phyloP scores from a whole-genome alignment of 2,113 vertebrate species.

The Pelecanus crispus region DNA sequence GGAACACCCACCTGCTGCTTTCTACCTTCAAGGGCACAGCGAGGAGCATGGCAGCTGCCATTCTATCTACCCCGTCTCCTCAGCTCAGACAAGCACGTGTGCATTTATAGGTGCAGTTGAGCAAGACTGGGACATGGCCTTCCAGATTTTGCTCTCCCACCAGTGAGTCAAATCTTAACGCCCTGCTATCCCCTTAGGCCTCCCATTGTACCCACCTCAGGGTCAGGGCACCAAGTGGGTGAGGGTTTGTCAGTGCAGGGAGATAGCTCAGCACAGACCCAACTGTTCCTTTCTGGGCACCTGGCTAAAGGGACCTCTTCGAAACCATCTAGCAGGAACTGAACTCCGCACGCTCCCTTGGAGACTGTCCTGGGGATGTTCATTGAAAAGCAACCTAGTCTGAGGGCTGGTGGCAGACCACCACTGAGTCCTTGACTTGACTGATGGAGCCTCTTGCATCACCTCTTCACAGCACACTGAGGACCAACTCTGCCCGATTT shows the following conservation, averaged over 20 bases:
- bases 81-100: background rate
- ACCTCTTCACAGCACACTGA: background rate
- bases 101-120: background rate
- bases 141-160: background rate
- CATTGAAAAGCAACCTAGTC: background rate
- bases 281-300: background rate
- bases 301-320: background rate
- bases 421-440: accelerated
- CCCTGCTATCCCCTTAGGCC: accelerated
- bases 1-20: accelerated
- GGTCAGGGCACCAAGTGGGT: background rate
- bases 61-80: accelerated
- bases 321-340: background rate
- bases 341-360: background rate
- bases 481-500: background rate
- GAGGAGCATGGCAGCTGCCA: background rate
- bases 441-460: background rate
- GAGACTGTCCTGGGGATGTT: background rate
- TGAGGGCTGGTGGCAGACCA: background rate
- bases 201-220: accelerated
- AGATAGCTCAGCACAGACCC: background rate
- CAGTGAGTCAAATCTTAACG: background rate
- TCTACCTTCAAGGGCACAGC: background rate
- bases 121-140: accelerated
- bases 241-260: background rate